Evolutionary conservation across 2,888 invertebrate genomes (phyloP), one percentile per base, ranked within the genome.

Genomic region (Cheilosia grossa): DNA sequence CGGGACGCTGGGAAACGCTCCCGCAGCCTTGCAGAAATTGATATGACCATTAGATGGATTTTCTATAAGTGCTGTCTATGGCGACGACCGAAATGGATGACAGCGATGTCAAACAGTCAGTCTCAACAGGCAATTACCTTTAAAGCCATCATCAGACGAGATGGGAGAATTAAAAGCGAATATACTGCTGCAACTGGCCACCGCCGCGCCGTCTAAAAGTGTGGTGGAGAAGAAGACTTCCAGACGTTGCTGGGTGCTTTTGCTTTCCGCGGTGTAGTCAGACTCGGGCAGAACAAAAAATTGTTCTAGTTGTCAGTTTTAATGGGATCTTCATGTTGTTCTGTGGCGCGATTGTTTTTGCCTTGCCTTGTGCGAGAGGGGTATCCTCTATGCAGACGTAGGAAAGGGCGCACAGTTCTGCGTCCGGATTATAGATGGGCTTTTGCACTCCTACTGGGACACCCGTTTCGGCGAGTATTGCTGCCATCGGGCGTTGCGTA

Each of bases 311-410:
- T 83, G 83, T 79, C 74, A 79, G 83, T 79, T 83, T 83, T 83
- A 83, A 83, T 83, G 83, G 83, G 83, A 83, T 83, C 83, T 83
- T 79, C 83, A 74, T 83, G 83, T 78, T 73, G 59, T 78, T 78
- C 37, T 21, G 58, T 69, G 63, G 61, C 40, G 58, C 73, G 54
- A 83, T 74, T 73, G 63, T 83, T 78, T 83, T 73, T 82, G 7
- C 19, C n/a, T 70, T 66, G 54, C 51, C 33, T 67, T 82, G 61
- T 73, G 27, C 27, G 6, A 27, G 27, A 27, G 27, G 27, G 27
- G 27, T 6, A 27, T 27, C 27, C 6, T 27, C 27, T 27, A 6
- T 27, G 49, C 40, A 49, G 27, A 64, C 53, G 59, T 47, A 21
- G 19, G 40, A 1, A 27, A 27, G 6, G 6, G 27, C 27, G 27